phyloP scores from a whole-genome alignment of 2,113 vertebrate species.

The Oxyura jamaicensis region DNA sequence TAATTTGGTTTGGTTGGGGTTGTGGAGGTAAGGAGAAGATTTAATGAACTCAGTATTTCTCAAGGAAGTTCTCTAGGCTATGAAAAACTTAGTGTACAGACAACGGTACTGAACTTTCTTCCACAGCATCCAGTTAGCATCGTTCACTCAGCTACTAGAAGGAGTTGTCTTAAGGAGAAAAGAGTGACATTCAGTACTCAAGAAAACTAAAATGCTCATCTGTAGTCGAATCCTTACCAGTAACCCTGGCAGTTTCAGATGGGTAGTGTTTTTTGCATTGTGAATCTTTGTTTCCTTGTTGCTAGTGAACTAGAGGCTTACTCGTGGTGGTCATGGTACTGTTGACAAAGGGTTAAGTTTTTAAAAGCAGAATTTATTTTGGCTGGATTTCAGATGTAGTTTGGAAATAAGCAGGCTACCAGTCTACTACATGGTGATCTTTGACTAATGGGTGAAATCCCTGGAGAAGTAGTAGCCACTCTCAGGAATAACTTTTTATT shows the following conservation, averaged over 20 bases:
- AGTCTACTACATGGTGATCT: background rate
- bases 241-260: background rate
- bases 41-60: background rate
- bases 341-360: background rate
- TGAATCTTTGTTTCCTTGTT: background rate
- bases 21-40: background rate
- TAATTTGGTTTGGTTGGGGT: background rate
- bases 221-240: background rate
- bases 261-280: background rate
- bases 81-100: background rate
- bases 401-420: background rate
- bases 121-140: background rate
- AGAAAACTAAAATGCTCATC: background rate
- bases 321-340: background rate
- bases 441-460: background rate
- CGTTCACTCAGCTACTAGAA: background rate
- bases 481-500: background rate
- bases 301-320: background rate
- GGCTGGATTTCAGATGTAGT: background rate
- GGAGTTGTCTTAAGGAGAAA: background rate
- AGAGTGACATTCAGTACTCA: background rate
- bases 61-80: background rate
- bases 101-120: background rate
- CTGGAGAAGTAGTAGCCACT: background rate
- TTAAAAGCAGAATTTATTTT: background rate